Evolutionary conservation across 35 echinoderm and acorn worm genomes (phyloP).

Genomic region (Lytechinus pictus): DNA sequence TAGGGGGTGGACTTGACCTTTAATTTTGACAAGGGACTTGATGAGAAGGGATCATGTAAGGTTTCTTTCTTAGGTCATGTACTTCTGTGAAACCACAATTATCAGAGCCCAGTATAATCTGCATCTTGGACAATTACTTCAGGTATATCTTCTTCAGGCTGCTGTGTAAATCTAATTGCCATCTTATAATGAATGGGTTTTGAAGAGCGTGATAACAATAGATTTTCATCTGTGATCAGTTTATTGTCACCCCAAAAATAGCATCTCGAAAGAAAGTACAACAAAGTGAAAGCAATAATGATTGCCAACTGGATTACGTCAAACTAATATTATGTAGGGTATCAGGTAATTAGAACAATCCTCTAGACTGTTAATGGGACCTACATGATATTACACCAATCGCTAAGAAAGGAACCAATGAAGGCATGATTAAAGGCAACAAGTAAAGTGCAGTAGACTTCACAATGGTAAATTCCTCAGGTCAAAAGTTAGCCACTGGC

Average conservation of each 20-base stretch:
- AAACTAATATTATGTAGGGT: background rate
- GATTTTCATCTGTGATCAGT: background rate
- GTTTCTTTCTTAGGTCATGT: background rate
- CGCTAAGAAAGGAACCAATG: background rate
- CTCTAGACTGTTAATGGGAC: background rate
- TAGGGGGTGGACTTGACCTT: too few species aligned
- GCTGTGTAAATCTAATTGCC: background rate
- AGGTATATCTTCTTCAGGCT: background rate
- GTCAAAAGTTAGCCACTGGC: background rate
- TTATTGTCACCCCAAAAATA: background rate
- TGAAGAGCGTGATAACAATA: background rate
- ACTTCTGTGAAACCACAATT: background rate
- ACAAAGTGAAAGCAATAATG: background rate
- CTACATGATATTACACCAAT: background rate
- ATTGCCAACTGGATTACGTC: background rate
- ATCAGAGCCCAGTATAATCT: background rate
- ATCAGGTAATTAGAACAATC: background rate
- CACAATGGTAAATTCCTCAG: background rate
- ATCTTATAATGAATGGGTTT: background rate
- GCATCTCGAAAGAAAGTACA: background rate
- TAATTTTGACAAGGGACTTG: background rate
- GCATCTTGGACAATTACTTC: background rate
- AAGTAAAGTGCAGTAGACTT: background rate
- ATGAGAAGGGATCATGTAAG: background rate
- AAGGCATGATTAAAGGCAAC: background rate